A percentile compares a stretch with the other conserved stretches of the same genome.
These are phyloP conservation scores for Euspilapteryx auroguttella DNA, from an alignment of 2,888 invertebrate species.

Conservation along the genomic window DNA sequence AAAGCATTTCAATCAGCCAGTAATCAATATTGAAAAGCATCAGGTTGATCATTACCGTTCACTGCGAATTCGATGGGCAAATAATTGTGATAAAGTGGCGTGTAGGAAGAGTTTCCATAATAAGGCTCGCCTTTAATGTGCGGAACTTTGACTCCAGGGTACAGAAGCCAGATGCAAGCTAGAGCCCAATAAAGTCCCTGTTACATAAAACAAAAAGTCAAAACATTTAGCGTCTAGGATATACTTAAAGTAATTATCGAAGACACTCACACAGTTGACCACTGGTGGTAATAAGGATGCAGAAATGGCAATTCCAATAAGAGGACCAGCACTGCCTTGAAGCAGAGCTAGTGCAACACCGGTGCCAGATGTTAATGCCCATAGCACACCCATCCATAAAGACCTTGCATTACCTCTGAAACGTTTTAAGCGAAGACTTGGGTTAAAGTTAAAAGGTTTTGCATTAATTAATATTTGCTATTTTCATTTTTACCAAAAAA, in stretches of 20 bases:
- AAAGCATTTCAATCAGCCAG: no score
- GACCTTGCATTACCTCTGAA: conserved; percentile 72
- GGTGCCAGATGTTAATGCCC: conserved; percentile 75
- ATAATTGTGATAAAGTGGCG: conserved; percentile 71
- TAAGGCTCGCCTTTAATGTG: conserved; percentile 70
- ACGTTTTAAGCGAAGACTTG: no score
- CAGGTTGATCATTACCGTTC: no score
- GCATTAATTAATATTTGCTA: no score
- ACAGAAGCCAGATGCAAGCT: conserved; percentile 71
- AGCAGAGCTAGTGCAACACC: conserved; percentile 85
- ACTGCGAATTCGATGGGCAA: conserved; percentile 76
- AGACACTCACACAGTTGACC: conserved; percentile 75
- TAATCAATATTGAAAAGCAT: no score
- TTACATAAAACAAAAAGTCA: not conserved
- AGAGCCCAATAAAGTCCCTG: conserved; percentile 76
- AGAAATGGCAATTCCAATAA: conserved; percentile 89
- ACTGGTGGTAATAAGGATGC: conserved; percentile 84
- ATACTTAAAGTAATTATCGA: not conserved
- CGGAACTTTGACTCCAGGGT: conserved; percentile 69
- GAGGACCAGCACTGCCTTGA: conserved; percentile 81
- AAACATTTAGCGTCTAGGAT: not conserved
- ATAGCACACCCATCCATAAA: conserved; percentile 74
- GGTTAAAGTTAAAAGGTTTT: no score
- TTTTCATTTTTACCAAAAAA: no score
- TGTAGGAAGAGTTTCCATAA: conserved; percentile 64